Evolutionary conservation across 2,113 vertebrate species (phyloP).

Genomic region (Collichthys lucidus): DNA sequence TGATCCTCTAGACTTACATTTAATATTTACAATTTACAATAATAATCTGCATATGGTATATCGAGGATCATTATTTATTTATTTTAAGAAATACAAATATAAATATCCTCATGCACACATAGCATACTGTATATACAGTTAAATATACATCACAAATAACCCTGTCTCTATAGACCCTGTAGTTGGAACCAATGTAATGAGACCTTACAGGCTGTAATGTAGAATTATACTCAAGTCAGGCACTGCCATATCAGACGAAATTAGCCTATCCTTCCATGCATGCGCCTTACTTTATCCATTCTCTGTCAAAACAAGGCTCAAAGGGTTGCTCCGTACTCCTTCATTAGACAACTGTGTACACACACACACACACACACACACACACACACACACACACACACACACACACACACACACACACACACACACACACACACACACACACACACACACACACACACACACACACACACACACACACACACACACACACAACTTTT

Average conservation of each 20-base stretch:
- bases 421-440: slow-evolving; percentile 18
- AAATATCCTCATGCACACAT: background rate
- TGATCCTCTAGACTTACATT: no score
- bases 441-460: background rate
- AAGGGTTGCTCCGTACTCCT: slow-evolving; percentile 40
- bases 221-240: slow-evolving; percentile 59
- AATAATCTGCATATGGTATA: background rate
- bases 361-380: slow-evolving; percentile 11
- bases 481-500: slow-evolving; percentile 44
- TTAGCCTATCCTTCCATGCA: slow-evolving; percentile 58
- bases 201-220: slow-evolving; percentile 38
- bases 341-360: slow-evolving; percentile 40
- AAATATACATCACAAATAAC: slow-evolving; percentile 23
- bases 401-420: slow-evolving; percentile 40
- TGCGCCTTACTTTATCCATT: slow-evolving; percentile 49
- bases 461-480: slow-evolving; percentile 19
- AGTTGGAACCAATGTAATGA: slow-evolving; percentile 47
- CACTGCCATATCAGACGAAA: slow-evolving; percentile 56
- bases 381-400: slow-evolving; percentile 22
- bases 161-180: background rate
- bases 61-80: background rate
- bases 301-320: slow-evolving; percentile 65
- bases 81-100: background rate
- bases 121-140: background rate
- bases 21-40: background rate